Evolutionary conservation across 2,797 vertebrate genomes (phyloP).

Genomic region (Siniperca obscura): DNA sequence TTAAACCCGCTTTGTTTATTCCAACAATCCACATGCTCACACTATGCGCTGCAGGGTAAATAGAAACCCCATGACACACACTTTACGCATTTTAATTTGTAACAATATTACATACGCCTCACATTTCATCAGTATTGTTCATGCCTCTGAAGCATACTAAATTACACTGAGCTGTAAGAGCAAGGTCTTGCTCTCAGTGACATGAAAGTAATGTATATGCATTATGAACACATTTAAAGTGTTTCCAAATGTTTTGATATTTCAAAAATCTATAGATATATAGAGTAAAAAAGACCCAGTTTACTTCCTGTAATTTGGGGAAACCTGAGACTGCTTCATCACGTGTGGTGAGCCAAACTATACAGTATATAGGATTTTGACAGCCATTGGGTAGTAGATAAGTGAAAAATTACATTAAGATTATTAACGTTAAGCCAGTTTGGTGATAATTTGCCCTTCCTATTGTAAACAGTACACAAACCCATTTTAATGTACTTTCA

Average conservation of each 20-base stretch:
- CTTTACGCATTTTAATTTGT: conserved; percentile 6
- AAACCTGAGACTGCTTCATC: not conserved
- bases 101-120: not conserved
- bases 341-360: not conserved
- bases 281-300: not conserved
- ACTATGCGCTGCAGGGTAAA: not conserved
- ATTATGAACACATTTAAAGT: not conserved
- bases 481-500: not conserved
- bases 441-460: not conserved
- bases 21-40: conserved; percentile 1
- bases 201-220: no score
- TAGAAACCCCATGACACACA: conserved; percentile 7
- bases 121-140: not conserved
- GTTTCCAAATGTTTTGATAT: no score
- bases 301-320: not conserved
- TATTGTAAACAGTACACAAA: not conserved
- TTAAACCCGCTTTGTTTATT: conserved; percentile 25
- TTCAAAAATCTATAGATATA: no score
- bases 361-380: not conserved
- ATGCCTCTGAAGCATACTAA: not conserved
- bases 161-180: not conserved
- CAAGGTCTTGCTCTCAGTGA: no score
- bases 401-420: not conserved
- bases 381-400: not conserved
- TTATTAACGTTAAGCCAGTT: not conserved